phyloP scores from a whole-genome alignment of 2,113 vertebrate genomes.

The Lophura nycthemera region DNA sequence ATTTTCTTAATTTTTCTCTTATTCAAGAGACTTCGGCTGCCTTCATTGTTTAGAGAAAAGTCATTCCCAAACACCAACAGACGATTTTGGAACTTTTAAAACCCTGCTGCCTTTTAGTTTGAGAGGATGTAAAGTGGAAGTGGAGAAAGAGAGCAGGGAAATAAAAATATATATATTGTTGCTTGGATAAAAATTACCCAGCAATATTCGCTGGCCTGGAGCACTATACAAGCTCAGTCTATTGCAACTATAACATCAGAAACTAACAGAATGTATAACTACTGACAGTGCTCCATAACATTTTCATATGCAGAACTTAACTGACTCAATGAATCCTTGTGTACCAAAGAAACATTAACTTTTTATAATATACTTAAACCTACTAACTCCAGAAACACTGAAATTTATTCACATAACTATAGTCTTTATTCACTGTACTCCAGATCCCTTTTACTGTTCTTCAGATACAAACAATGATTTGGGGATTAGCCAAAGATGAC shows the following conservation, averaged over 20 bases:
- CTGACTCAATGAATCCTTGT: background rate
- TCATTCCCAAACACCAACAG: background rate
- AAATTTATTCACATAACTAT: background rate
- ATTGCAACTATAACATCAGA: background rate
- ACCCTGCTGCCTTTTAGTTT: background rate
- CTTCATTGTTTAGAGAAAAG: background rate
- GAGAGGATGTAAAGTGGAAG: fast-evolving
- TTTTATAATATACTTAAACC: background rate
- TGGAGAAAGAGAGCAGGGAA: background rate
- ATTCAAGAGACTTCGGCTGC: background rate
- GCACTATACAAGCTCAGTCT: background rate
- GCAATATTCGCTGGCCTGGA: background rate
- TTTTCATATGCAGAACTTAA: background rate
- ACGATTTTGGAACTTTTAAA: background rate
- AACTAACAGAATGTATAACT: background rate
- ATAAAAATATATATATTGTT: background rate
- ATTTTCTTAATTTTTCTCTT: background rate
- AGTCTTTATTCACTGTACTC: background rate
- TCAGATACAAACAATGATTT: background rate
- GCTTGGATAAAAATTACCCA: background rate
- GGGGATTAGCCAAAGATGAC: background rate
- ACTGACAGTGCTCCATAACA: background rate
- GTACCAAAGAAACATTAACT: background rate
- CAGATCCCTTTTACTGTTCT: background rate
- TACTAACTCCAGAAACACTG: background rate